A percentile compares a stretch with the other conserved stretches of the same genome.
phyloP scores from a whole-genome alignment of 2,888 invertebrate genomes.

The Lasius platythorax region DNA sequence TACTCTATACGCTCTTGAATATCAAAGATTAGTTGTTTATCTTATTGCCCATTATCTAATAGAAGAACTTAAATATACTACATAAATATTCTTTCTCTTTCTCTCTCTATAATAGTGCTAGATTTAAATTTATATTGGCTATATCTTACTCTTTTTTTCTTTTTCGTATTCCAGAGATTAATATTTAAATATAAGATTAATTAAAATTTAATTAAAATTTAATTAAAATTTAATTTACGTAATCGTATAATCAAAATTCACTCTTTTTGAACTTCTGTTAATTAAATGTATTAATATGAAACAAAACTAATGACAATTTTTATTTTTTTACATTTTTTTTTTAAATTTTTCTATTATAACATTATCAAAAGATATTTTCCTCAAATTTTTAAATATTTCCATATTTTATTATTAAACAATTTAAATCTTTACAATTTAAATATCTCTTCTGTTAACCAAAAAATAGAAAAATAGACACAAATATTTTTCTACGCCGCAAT shows the following conservation, averaged over 20 bases:
- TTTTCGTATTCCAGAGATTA: neutral
- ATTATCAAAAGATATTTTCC: neutral
- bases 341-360: neutral
- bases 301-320: neutral
- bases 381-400: neutral
- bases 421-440: neutral
- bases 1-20: neutral
- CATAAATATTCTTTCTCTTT: neutral
- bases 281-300: neutral
- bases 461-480: neutral
- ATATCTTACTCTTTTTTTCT: neutral
- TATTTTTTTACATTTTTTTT: neutral
- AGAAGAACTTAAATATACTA: neutral
- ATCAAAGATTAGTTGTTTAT: neutral
- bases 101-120: neutral
- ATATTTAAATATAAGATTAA: neutral
- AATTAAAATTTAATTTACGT: neutral
- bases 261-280: neutral
- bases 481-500: neutral
- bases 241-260: neutral
- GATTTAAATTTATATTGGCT: neutral
- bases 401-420: neutral
- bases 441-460: neutral
- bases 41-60: neutral
- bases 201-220: conserved; percentile 3